A percentile compares a stretch with the other conserved stretches of the same genome.
These are phyloP conservation scores for Tragopan temminckii DNA, from an alignment of 2,797 vertebrate species.

Conservation along the genomic window DNA sequence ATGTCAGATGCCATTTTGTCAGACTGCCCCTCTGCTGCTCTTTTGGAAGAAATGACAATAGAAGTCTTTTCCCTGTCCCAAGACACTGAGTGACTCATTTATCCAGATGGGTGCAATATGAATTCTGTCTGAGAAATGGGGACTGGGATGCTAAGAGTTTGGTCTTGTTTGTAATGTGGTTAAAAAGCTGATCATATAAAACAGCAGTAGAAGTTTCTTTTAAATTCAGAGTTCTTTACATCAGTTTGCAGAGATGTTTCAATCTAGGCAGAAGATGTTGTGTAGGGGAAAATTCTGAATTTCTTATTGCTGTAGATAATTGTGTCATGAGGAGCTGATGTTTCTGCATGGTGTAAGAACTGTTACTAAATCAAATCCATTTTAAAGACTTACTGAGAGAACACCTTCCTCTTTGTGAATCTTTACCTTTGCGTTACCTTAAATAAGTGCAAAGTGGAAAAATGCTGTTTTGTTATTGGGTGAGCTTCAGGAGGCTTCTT, in stretches of 20 bases:
- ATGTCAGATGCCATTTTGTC: neutral
- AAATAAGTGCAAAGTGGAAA: neutral
- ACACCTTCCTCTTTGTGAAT: neutral
- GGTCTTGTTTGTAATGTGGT: constrained; percentile 63
- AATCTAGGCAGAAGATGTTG: constrained; percentile 21
- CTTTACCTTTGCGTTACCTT: constrained; percentile 6
- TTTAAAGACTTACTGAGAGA: neutral
- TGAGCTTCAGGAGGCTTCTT: neutral
- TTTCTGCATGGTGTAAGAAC: neutral
- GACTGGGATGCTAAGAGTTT: constrained; percentile 66
- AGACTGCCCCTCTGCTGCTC: neutral
- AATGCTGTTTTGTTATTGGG: neutral
- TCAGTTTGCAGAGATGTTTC: constrained; percentile 8
- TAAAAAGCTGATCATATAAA: constrained; percentile 50
- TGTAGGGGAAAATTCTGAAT: neutral
- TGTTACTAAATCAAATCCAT: neutral
- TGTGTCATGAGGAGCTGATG: neutral
- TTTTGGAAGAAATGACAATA: constrained; percentile 57
- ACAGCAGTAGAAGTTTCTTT: constrained; percentile 36
- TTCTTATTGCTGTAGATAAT: neutral
- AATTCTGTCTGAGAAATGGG: constrained; percentile 66
- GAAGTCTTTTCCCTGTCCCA: constrained; percentile 67
- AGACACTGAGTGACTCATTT: constrained; percentile 60
- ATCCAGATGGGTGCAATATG: constrained; percentile 79
- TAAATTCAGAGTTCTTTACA: constrained; percentile 6